A percentile compares a stretch with the other conserved stretches of the same genome.
Conservation (phyloP, 2,888 invertebrate genomes). For the Escarpia spicata region DNA sequence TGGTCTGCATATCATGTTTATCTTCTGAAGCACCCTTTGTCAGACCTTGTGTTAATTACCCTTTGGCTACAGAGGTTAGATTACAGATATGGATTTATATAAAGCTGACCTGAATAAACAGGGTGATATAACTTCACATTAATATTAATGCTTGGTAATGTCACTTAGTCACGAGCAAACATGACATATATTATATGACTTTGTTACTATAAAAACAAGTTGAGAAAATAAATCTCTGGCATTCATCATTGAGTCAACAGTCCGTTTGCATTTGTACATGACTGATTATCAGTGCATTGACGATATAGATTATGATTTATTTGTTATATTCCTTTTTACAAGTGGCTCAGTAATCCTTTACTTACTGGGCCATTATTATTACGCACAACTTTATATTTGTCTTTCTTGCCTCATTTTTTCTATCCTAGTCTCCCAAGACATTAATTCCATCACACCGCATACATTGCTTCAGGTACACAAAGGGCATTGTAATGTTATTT, state of each 20-base stretch:
- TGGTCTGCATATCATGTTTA: not conserved
- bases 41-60: slow-evolving; percentile 3
- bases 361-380: no score
- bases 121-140: not conserved
- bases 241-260: not conserved
- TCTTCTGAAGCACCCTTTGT: not conserved
- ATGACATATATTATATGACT: not conserved
- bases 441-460: no score
- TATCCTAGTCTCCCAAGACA: no score
- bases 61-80: not conserved
- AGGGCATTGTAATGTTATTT: no score
- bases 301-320: not conserved
- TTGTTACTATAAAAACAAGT: not conserved
- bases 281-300: not conserved
- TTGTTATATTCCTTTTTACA: not conserved
- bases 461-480: no score
- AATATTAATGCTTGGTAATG: not conserved
- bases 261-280: not conserved
- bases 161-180: not conserved
- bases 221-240: not conserved
- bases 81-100: slow-evolving; percentile 13
- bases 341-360: no score
- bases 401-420: no score
- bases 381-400: no score
- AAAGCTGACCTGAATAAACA: not conserved